Evolutionary conservation across 2,888 invertebrate species (phyloP).

Genomic region (Stegophylla sp.): DNA sequence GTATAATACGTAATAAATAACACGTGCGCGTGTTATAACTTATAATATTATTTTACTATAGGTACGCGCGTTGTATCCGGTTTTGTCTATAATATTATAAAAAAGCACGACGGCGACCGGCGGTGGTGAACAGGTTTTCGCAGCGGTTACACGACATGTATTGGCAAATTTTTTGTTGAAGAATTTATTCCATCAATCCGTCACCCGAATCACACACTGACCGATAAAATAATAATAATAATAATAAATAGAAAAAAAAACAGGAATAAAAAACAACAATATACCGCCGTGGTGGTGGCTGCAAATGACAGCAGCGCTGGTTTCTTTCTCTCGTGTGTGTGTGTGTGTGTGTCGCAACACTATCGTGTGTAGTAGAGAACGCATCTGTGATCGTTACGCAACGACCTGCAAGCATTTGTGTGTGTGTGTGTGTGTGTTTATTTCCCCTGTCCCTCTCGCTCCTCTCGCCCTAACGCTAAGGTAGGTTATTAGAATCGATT

Average conservation of each 20-base stretch:
- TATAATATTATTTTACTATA: too few relatives aligned
- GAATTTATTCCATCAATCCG: neutral
- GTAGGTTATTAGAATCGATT: neutral
- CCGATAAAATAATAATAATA: neutral
- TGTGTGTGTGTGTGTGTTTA: too few relatives aligned
- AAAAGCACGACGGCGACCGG: neutral
- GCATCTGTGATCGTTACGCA: neutral
- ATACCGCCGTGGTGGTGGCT: too few relatives aligned
- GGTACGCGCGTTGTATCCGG: constrained; percentile 31
- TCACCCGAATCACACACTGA: neutral
- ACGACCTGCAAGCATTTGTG: neutral
- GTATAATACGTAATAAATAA: constrained; percentile 15
- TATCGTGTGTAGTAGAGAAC: neutral
- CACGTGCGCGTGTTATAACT: neutral
- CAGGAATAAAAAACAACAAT: neutral
- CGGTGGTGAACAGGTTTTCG: constrained; percentile 21
- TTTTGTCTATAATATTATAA: constrained; percentile 39
- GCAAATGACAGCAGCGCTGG: too few relatives aligned
- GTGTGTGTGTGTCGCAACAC: neutral
- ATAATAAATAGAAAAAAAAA: too few relatives aligned
- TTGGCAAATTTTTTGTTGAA: constrained; percentile 7
- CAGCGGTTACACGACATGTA: neutral
- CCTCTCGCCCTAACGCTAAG: too few relatives aligned
- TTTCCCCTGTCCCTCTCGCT: too few relatives aligned
- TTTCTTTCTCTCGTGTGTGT: neutral